Evolutionary conservation across 64 coral and sea anemone species (phyloP).

Genomic region (Porites australiensis): DNA sequence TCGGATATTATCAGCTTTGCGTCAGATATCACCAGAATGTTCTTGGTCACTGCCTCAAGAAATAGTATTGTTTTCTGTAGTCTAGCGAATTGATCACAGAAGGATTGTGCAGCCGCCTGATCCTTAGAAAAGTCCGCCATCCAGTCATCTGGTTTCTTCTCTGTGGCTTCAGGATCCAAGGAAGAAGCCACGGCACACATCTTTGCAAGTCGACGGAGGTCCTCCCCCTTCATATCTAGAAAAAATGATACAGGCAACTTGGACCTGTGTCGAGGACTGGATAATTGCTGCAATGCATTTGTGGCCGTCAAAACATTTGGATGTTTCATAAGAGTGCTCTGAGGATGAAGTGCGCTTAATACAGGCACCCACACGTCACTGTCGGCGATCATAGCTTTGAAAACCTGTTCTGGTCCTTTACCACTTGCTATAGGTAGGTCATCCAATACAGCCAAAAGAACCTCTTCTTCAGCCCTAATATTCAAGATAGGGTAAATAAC

Average conservation of each 20-base stretch:
- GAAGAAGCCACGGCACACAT: neutral
- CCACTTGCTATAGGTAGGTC: neutral
- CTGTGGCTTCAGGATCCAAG: no score
- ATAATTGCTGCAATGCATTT: neutral
- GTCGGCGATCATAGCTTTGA: neutral
- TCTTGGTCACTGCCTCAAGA: neutral
- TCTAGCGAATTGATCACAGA: neutral
- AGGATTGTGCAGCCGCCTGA: neutral
- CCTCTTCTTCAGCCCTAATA: neutral
- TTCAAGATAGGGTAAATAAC: neutral
- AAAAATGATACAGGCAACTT: neutral
- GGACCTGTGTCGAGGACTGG: neutral
- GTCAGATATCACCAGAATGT: neutral
- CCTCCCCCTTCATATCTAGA: neutral
- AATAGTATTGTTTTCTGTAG: slow-evolving; percentile 14
- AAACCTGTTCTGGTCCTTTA: neutral
- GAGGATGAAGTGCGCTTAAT: neutral
- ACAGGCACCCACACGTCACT: slow-evolving; percentile 3
- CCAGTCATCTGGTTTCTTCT: neutral
- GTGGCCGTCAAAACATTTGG: neutral
- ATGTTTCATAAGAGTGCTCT: neutral
- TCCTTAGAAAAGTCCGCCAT: neutral
- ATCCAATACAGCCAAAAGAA: neutral
- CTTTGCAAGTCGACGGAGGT: neutral
- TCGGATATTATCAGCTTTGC: neutral